Percentiles rank a stretch among this genome's conserved stretches.
Conservation (phyloP, 2,113 vertebrate species). For the Anthoscopus minutus region DNA sequence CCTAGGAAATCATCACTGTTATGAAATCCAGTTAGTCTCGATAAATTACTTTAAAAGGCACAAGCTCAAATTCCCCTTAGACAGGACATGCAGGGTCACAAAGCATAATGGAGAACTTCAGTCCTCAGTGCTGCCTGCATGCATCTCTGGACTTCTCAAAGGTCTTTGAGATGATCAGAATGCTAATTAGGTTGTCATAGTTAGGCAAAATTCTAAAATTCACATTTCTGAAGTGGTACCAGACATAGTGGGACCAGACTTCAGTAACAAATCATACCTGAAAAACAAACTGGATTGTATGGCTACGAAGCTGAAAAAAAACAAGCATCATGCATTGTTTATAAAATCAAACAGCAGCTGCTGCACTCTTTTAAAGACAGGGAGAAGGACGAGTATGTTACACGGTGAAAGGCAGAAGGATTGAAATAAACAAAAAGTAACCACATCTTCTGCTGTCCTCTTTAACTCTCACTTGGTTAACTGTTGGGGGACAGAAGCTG, state of each 20-base stretch:
- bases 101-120: no score
- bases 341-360: background rate
- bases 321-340: background rate
- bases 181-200: accelerated
- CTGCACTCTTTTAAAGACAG: background rate
- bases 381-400: background rate
- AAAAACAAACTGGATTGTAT: background rate
- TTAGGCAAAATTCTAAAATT: background rate
- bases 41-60: background rate
- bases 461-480: background rate
- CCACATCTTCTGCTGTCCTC: no score
- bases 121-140: background rate
- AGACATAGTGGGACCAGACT: background rate
- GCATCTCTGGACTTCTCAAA: background rate
- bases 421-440: background rate
- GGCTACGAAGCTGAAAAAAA: background rate
- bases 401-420: background rate
- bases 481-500: background rate
- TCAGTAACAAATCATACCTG: background rate
- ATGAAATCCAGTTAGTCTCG: background rate
- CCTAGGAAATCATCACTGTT: background rate
- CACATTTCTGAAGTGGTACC: background rate
- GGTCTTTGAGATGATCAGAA: background rate
- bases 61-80: background rate
- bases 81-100: no score